Evolutionary conservation across 2,797 vertebrate species (phyloP), one percentile per base, ranked within the genome.

Genomic region (Poecilia gillii): DNA sequence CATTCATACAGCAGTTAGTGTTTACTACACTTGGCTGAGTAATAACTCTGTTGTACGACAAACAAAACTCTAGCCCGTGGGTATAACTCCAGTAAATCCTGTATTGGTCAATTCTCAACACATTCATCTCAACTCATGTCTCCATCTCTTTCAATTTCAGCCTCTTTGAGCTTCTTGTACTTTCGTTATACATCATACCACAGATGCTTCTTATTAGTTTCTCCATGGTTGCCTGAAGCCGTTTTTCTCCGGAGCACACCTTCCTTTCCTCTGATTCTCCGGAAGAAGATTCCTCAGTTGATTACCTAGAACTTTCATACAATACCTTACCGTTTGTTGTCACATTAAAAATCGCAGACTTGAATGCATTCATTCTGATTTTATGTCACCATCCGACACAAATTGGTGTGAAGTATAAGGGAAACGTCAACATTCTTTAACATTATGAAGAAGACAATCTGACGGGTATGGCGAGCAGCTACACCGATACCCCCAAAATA

Each of bases 1-100:
- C 90, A 92, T 91, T 91, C 89, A 92, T 89, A 89, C 90, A 93
- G 91, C 90, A 91, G 92, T 92, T 90, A 89, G 90, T 91, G 92
- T 93, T 94, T 90, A 85, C 89, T 90, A 88, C 92, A 94, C 90
- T 90, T 86, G 87, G 89, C 90, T 93, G 93, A 90, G 90, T 91
- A 93, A 93, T 91, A 94, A 93, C 89, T 83, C 90, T 90, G 88
- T 90, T 71, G 68, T 88, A 84, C 86, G 81, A 90, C 87, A 91
- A 92, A 93, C 89, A 89, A 89, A 89, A 91, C 86, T 79, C 79
- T 89, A 89, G 83, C 91, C 90, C 76, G 57, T 86, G 94, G 92
- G 90, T 90, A 93, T 73, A 90, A 82, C 86, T 88, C 84, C 77
- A 83, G 80, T 28, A 82, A 89, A 91, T 72, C 76, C 76, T 39